phyloP scores from a whole-genome alignment of 2,888 invertebrate genomes.

The Caenorhabditis sp. region DNA sequence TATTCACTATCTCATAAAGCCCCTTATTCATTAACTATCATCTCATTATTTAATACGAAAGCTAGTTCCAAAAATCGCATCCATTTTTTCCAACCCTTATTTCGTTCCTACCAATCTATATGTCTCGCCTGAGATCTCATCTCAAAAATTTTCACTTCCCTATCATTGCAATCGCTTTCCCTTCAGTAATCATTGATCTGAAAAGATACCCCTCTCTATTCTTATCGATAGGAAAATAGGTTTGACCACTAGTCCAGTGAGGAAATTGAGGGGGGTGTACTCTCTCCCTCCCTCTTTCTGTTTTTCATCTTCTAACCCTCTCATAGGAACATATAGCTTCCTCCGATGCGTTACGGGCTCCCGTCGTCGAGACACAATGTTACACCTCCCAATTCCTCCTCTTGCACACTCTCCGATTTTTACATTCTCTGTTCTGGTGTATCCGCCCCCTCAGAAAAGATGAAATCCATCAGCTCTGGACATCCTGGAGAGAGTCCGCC shows the following conservation, averaged over 20 bases:
- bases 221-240: constrained; percentile 10
- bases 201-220: constrained; percentile 16
- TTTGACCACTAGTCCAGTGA: constrained; percentile 42
- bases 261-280: constrained; percentile 50
- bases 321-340: constrained; percentile 17
- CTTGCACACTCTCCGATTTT: background rate
- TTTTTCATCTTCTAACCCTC: background rate
- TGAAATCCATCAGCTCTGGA: constrained; percentile 20
- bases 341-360: constrained; percentile 15
- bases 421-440: background rate
- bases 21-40: no score
- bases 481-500: constrained; percentile 6
- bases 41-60: no score
- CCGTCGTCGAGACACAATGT: constrained; percentile 20
- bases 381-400: constrained; percentile 26
- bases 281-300: background rate
- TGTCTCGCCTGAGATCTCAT: no score
- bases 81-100: background rate
- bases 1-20: no score
- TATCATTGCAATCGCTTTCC: constrained; percentile 2
- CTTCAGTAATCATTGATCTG: constrained; percentile 17
- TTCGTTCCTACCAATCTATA: background rate
- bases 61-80: no score
- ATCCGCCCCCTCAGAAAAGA: constrained; percentile 42
- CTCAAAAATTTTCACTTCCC: background rate